Conservation (phyloP, 2,113 vertebrate species). For the Tiliqua scincoides region DNA sequence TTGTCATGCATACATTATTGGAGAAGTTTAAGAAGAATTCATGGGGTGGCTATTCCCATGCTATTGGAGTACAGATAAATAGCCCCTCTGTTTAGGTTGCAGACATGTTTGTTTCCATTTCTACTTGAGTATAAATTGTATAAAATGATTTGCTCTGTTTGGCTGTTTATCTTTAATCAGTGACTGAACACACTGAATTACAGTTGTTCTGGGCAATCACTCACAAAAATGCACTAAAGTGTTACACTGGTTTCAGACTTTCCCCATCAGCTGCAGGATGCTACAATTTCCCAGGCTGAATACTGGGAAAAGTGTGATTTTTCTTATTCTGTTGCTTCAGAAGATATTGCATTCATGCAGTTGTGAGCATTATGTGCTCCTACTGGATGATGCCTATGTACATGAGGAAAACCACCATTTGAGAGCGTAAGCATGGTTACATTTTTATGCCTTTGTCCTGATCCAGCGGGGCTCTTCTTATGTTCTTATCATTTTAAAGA, state of each 20-base stretch:
- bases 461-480: too few relatives aligned
- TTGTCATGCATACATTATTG: background rate
- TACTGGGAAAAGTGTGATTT: background rate
- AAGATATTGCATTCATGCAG: background rate
- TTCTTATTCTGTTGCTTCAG: background rate
- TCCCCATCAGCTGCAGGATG: background rate
- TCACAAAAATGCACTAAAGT: background rate
- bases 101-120: background rate
- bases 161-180: background rate
- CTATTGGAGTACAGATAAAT: background rate
- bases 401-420: too few relatives aligned
- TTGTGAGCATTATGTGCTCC: background rate
- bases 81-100: background rate
- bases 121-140: fast-evolving
- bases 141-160: fast-evolving
- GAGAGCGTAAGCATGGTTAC: background rate
- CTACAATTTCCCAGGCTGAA: background rate
- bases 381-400: background rate
- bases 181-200: background rate
- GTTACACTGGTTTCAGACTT: background rate
- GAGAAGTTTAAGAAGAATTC: background rate
- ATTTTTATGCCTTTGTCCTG: slow-evolving; percentile 33
- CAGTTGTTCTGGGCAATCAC: background rate
- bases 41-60: background rate
- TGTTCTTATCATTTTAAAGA: too few relatives aligned